Conservation (phyloP, 2,888 invertebrate species). For the Drosophila tanythrix region DNA sequence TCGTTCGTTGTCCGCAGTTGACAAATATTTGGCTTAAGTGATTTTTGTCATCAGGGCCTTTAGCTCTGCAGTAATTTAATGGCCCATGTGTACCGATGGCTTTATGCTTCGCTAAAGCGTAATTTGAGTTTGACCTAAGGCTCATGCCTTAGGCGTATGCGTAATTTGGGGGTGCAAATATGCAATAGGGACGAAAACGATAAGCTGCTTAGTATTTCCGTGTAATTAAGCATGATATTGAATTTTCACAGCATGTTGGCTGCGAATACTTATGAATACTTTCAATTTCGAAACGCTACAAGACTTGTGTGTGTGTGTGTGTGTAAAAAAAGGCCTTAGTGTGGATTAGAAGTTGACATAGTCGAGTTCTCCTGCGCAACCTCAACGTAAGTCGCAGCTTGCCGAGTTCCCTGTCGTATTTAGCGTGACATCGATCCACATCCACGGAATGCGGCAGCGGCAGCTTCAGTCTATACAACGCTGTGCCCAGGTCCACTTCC, state of each 20-base stretch:
- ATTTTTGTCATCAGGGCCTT: slow-evolving; percentile 62
- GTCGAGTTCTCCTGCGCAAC: slow-evolving; percentile 93
- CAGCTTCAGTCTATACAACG: slow-evolving; percentile 89
- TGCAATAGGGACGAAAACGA: neutral
- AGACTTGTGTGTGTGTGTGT: neutral
- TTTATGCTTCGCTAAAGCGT: slow-evolving; percentile 56
- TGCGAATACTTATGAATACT: neutral
- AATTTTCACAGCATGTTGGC: slow-evolving; percentile 4
- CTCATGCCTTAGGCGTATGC: slow-evolving; percentile 68
- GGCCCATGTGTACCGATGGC: slow-evolving; percentile 30
- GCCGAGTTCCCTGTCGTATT: slow-evolving; percentile 89
- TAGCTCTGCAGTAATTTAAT: slow-evolving; percentile 19
- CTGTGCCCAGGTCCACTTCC: slow-evolving; percentile 88
- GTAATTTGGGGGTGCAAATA: slow-evolving; percentile 43
- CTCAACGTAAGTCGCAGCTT: slow-evolving; percentile 90
- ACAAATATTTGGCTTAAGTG: slow-evolving; percentile 77
- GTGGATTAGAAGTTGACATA: slow-evolving; percentile 91
- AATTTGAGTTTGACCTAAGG: slow-evolving; percentile 53
- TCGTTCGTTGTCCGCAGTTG: slow-evolving; percentile 51
- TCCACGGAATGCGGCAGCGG: slow-evolving; percentile 93
- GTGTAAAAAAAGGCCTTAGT: no score
- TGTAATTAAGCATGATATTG: neutral
- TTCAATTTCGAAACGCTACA: neutral
- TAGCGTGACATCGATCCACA: slow-evolving; percentile 92
- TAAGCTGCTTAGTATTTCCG: neutral